Evolutionary conservation across 1,140 invertebrate species (phyloP), one percentile per base, ranked within the genome.

Genomic region (Chrysoperla carnea): DNA sequence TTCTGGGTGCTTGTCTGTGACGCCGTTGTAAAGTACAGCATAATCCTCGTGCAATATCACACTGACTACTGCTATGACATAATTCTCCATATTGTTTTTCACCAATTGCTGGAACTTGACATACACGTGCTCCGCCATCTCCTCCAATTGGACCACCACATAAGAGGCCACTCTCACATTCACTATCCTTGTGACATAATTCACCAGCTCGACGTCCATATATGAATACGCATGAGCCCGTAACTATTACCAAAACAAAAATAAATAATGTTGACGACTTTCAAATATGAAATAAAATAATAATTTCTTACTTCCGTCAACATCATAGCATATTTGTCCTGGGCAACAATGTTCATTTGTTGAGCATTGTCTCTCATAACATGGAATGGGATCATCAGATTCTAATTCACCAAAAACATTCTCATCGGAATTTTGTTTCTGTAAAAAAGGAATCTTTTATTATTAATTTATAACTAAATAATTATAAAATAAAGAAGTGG

Each of bases 1-100:
- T 88, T 58, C 83, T 70, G 36, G 81, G 75, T 42, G 79, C 75
- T 66, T 84, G 84, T 36, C 86, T 70, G 58, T 91, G 86, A 51
- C 86, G 72, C 44, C 84, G 72, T 49, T 88, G 83, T 41, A 89
- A 64, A 59, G 89, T 84, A 60, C 87, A 92, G 60, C 87, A 92
- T 12, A 91, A 70, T 17, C 86, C 86, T 35, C 81, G 72, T 36
- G 73, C 73, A 46, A 88, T 79, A 59, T 90, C 85, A 51, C 87
- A 92, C 48, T 92, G 86, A 45, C 75, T 78, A 42, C 83, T 88
- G 58, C 81, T 76, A 41, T 66, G 65, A 62, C 87, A 92, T 42
- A 85, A 78, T 55, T 88, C 84, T 54, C 81, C 85, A 62, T 88
- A 86, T 49, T 84, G 80, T 57, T 86, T 87, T 48, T 76, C 79